Evolutionary conservation across 2,888 invertebrate genomes (phyloP), one percentile per base, ranked within the genome.

Genomic region (Chrysolina haemoptera): DNA sequence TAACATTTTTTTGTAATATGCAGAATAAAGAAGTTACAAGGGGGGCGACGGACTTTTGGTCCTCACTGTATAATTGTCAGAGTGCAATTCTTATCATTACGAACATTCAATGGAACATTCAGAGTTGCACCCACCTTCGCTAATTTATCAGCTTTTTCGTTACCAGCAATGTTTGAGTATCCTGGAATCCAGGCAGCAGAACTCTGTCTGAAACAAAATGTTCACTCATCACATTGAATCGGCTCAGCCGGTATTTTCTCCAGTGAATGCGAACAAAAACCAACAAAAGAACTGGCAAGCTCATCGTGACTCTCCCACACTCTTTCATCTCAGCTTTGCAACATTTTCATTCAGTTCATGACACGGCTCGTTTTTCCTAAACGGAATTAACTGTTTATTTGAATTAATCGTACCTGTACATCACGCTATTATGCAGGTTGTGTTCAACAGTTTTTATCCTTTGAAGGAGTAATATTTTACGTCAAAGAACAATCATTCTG

Each of bases 361-460:
- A 79, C 78, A 74, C 77, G 69, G 76, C 77, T 76, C 79, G 74
- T 73, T 78, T 79, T 82, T 84, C 83, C 82, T 83, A 81, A 77
- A 79, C 79, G 78, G 82, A 84, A 84, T 84, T 83, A 81, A 82
- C 80, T 84, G 81, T 84, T 85, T 84, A 85, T 85, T 83, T 82
- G 83, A 83, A 84, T 84, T 84, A 84, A 84, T 84, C 83, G 83
- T 84, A 59, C 59, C 27, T 59, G 59, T 59, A 59, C 59, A 59
- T 35, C 59, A 59, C 16, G 59, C 59, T 59, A 27, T 59, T 11
- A 59, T 59, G 35, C 35, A 53, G 27, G 59, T 27, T 35, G n/a
- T 14, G 27, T 27, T 59, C 11, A 59, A 22, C 22, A 59, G 20
- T 53, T 53, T 53, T 53, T 20, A 53, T 53, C 20, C 14, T 59